These are phyloP conservation scores for Oreochromis tanganicae DNA, from an alignment of 2,113 vertebrate species.

Conservation along the genomic window DNA sequence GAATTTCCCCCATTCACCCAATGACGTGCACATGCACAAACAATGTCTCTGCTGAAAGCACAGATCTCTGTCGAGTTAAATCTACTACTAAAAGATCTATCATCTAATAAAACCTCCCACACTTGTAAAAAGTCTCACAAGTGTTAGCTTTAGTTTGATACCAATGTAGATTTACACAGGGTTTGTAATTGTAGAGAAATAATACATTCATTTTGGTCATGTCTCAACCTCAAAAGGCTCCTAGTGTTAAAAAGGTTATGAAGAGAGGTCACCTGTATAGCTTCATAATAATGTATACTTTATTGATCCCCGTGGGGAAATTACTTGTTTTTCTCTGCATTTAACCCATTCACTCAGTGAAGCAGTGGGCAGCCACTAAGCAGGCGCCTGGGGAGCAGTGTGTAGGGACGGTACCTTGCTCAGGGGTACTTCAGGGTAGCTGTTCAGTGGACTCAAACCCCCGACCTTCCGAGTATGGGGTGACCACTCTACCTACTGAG, in stretches of 20 bases:
- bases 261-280: background rate
- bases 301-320: no score
- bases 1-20: background rate
- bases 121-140: background rate
- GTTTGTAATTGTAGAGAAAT: background rate
- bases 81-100: background rate
- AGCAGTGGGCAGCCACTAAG: no score
- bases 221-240: background rate
- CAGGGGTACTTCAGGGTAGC: no score
- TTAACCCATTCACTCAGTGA: no score
- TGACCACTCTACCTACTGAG: no score
- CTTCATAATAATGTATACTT: background rate
- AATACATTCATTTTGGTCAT: background rate
- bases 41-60: background rate
- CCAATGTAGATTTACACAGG: background rate
- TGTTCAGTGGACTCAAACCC: no score
- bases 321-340: no score
- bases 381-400: no score
- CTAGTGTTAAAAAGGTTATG: background rate
- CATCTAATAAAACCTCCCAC: background rate
- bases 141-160: fast-evolving
- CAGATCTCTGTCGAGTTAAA: background rate
- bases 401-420: no score
- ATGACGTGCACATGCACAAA: background rate
- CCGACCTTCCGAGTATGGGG: no score